Base-by-base conservation (phyloP, 2,797 vertebrate species). In the Sebastes itinus region DNA sequence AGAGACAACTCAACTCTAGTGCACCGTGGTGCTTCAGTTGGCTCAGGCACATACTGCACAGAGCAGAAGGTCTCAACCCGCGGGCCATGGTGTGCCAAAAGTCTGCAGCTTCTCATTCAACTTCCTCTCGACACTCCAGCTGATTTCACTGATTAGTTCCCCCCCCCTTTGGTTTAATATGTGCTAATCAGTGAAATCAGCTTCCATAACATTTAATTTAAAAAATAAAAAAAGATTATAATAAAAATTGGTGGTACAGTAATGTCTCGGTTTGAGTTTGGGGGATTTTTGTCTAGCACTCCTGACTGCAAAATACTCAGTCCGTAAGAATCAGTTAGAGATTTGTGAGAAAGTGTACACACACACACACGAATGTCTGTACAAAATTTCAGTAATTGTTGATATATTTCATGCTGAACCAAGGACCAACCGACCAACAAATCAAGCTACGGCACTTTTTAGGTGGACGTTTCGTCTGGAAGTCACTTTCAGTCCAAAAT, bases 181-280 rank as follows among this genome's bases (percentile, higher is more conserved):
- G 54, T 25, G 67, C 72, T 82, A 77, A 88, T 85, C 58, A 88
- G 55, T 74, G n/a, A 70, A 83, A 88, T 86, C 63, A 86, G 65
- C 73, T 66, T 52, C 77, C 30, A 75, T 73, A 52, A 49, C 18
- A 61, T 79, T 72, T 80, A 65, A 79, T 25, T 77, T 54, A 6
- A 64, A 66, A 69, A 56, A 62, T 70, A 49, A 14, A 79, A 61
- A 62, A 63, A 75, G 46, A 14, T 77, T 62, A 11, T 56, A 30
- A 62, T 28, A 22, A 30, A 42, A 66, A 75, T 65, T 49, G 27
- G 75, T 54, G 49, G 49, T 32, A 62, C 35, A 58, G 28, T 70
- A 52, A 35, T 23, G 32, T 14, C 13, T 61, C 3, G 27, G 54
- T 65, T 76, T 70, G 56, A 58, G 28, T 73, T 63, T 23, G 60